These are phyloP conservation scores for Trissolcus basalis DNA, from an alignment of 1,140 invertebrate species.

Conservation along the genomic window DNA sequence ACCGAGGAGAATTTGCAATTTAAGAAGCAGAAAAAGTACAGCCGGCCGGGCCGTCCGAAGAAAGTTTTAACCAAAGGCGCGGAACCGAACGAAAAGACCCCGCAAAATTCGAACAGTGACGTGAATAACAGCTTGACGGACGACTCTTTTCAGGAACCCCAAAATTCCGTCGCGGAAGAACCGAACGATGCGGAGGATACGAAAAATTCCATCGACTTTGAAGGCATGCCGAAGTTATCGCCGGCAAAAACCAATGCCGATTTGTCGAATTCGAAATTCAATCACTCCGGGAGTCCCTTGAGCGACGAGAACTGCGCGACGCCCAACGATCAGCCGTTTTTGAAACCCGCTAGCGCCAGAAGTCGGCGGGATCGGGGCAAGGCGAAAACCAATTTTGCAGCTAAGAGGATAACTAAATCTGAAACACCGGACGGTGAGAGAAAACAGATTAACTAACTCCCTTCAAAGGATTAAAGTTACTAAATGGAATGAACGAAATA, in stretches of 20 bases:
- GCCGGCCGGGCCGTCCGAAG: constrained; percentile 69
- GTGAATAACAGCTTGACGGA: constrained; percentile 53
- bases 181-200: constrained; percentile 54
- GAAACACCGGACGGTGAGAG: constrained; percentile 67
- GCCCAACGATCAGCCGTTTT: constrained; percentile 70
- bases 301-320: constrained; percentile 61
- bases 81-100: constrained; percentile 25
- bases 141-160: constrained; percentile 56
- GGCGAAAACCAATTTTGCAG: constrained; percentile 58
- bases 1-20: constrained; percentile 70
- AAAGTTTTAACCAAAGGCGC: constrained; percentile 41
- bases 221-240: constrained; percentile 74
- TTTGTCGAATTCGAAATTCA: constrained; percentile 63
- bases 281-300: constrained; percentile 59
- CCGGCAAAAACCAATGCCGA: constrained; percentile 69
- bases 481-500: too few species aligned
- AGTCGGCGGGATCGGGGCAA: constrained; percentile 65
- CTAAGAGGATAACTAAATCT: constrained; percentile 65
- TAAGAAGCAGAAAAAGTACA: constrained; percentile 69
- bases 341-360: constrained; percentile 66
- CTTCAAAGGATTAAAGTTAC: too few species aligned
- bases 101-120: constrained; percentile 34
- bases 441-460: background rate
- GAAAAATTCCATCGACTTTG: constrained; percentile 66
- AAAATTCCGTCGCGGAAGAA: constrained; percentile 32